Conservation (phyloP, 2,888 invertebrate genomes). For the Selenia dentaria region DNA sequence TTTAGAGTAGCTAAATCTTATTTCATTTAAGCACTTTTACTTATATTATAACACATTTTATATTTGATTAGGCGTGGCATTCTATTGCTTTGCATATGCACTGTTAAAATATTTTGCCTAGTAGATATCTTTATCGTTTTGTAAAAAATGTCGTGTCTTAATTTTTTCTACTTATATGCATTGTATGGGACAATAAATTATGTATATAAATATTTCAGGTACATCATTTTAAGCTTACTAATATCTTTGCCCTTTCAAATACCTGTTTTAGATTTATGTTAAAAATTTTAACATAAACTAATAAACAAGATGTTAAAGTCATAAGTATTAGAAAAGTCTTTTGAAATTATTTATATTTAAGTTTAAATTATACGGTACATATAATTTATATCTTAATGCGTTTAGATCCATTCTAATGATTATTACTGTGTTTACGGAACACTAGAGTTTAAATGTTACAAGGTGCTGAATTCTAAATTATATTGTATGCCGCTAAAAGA, state of each 20-base stretch:
- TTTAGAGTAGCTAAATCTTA: constrained; percentile 34
- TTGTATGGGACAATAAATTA: constrained; percentile 35
- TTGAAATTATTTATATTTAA: too few species aligned
- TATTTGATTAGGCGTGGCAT: constrained; percentile 18
- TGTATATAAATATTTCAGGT: constrained; percentile 19
- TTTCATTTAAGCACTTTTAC: constrained; percentile 25
- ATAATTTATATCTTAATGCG: too few species aligned
- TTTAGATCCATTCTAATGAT: too few species aligned
- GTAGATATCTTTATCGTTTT: constrained; percentile 23
- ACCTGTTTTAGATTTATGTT: background rate
- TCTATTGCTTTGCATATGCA: constrained; percentile 11
- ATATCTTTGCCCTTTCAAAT: constrained; percentile 3
- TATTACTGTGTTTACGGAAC: too few species aligned
- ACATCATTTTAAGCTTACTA: constrained; percentile 16
- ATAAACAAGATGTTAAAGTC: too few species aligned
- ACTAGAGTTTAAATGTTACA: too few species aligned
- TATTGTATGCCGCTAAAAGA: constrained; percentile 5
- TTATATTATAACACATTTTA: constrained; percentile 21
- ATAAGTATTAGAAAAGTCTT: too few species aligned
- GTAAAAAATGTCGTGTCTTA: constrained; percentile 19
- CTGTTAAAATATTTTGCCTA: constrained; percentile 10
- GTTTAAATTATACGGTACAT: too few species aligned
- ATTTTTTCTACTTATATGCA: constrained; percentile 25
- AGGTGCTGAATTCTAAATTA: constrained; percentile 20
- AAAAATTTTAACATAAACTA: too few species aligned